Conservation (phyloP, 2,888 invertebrate species). For the Chironomus riparius region DNA sequence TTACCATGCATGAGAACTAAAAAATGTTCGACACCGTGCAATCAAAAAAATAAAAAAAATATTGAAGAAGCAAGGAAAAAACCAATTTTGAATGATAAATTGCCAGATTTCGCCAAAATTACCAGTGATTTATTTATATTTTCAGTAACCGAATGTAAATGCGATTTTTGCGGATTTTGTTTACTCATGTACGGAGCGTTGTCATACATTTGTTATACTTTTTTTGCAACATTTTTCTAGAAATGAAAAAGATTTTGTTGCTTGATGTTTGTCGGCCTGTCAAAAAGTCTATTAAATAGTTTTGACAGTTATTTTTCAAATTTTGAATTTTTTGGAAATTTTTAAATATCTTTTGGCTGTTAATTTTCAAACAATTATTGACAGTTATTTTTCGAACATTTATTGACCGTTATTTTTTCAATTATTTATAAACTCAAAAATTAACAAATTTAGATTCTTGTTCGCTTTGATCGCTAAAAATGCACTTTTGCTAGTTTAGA, state of each 20-base stretch:
- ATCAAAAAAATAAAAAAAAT: neutral
- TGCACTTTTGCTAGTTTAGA: no score
- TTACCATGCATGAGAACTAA: no score
- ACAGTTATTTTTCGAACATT: no score
- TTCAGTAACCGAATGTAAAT: conserved; percentile 8
- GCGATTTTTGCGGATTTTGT: conserved; percentile 10
- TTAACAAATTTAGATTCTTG: no score
- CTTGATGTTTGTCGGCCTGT: neutral
- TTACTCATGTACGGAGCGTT: conserved; percentile 3
- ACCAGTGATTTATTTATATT: conserved; percentile 1
- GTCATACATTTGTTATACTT: conserved; percentile 9
- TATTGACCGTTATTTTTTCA: no score
- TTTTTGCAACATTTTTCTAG: conserved; percentile 30
- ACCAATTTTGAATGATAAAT: conserved; percentile 21
- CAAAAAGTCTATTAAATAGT: neutral
- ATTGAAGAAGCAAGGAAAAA: neutral
- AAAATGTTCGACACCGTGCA: no score
- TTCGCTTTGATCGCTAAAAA: no score
- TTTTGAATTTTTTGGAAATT: no score
- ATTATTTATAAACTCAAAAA: no score
- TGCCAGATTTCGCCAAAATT: neutral
- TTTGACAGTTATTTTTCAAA: no score
- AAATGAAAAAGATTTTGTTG: conserved; percentile 33
- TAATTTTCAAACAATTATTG: no score
- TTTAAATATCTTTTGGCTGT: no score